These are phyloP conservation scores for Drosophila sp. DNA, from an alignment of 1,140 invertebrate genomes.

Conservation along the genomic window DNA sequence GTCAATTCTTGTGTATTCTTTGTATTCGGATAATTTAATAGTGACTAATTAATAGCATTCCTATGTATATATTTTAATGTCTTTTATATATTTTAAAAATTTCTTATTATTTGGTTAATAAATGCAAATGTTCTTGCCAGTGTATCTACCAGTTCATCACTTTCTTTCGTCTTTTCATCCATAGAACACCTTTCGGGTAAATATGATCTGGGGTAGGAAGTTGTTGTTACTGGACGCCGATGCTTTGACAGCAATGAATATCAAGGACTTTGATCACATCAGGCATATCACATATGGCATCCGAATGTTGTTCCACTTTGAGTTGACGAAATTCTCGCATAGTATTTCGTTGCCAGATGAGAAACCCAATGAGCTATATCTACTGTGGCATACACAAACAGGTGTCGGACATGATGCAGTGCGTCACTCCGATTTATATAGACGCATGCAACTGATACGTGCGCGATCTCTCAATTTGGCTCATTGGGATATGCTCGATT, in stretches of 20 bases:
- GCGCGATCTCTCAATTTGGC: constrained; percentile 48
- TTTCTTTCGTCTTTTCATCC: background rate
- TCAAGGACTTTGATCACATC: constrained; percentile 70
- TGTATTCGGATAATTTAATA: too few species aligned
- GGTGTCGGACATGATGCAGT: constrained; percentile 59
- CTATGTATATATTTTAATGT: too few species aligned
- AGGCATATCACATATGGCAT: constrained; percentile 65
- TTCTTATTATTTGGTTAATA: background rate
- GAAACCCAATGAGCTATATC: constrained; percentile 61
- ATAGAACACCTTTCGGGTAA: constrained; percentile 68
- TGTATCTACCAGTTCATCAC: background rate
- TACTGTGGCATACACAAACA: constrained; percentile 67
- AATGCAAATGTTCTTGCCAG: background rate
- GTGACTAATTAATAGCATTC: too few species aligned
- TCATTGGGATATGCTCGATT: constrained; percentile 65
- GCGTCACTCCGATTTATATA: constrained; percentile 61
- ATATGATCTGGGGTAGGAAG: constrained; percentile 64
- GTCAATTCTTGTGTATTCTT: too few species aligned
- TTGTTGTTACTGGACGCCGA: constrained; percentile 68
- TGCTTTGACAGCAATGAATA: constrained; percentile 68
- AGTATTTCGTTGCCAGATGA: constrained; percentile 56
- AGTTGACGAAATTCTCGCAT: constrained; percentile 59
- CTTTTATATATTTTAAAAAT: background rate
- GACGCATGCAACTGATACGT: constrained; percentile 61
- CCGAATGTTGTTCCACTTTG: constrained; percentile 67